Base-by-base conservation (phyloP, 2,888 invertebrate genomes). In the Neoitamus cyanurus region DNA sequence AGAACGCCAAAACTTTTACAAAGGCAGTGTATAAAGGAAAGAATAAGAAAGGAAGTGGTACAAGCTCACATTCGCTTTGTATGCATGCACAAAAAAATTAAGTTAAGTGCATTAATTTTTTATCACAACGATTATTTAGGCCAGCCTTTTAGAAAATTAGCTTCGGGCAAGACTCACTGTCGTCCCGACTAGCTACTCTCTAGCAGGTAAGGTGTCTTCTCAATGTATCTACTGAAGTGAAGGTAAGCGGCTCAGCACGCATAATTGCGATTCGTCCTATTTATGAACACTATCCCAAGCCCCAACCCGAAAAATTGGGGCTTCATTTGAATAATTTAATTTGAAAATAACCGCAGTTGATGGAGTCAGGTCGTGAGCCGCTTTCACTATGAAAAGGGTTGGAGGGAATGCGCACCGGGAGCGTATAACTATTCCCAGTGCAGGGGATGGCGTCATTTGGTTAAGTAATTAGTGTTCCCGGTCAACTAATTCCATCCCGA, bases 271-370 rank as follows among this genome's bases (percentile, higher is more conserved):
- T 58, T 58, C 58, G 25, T 58, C 3, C 58, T 58, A 58, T 58
- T 58, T 58, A 58, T 58, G 20, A 73, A 73, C 36, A 34, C 73
- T 73, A 36, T 73, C 58, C 58, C 25, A 58, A 20, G 20, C 9
- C 58, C 58, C 25, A 58, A n/a, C 20, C 73, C 36, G 3, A 15
- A 20, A 36, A 36, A 73, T 15, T 73, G 36, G 36, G 20, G 2
- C 34, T 73, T 34, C 36, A 73, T 73, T 73, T 73, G 36, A 73
- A 73, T 73, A 73, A 73, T 37, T 73, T 20, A 36, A 36, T 73
- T 73, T 25, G 72, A 42, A 42, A 58, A 9, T 7, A 11, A 20
- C 58, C 6, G 2, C 58, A 7, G 20, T 20, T 48, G 20, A 2
- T 48, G 48, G n/a, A 15, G 48, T 58, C 7, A 58, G 20, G 15